Evolutionary conservation across 2,888 invertebrate genomes (phyloP).

Genomic region (Smittia aterrima): DNA sequence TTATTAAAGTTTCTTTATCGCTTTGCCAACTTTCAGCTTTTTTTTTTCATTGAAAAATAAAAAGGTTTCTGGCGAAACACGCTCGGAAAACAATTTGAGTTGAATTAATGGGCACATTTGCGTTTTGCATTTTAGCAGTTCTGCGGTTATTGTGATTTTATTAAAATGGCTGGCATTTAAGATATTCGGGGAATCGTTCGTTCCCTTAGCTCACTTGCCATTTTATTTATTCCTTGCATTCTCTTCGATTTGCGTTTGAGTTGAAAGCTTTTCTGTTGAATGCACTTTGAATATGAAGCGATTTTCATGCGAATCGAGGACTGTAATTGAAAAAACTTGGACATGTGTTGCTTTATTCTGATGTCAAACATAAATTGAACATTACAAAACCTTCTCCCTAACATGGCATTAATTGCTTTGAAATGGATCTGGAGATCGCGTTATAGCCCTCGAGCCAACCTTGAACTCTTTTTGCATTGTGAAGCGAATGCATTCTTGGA

Average conservation of each 20-base stretch:
- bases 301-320: not conserved
- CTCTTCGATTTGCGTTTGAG: not conserved
- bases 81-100: not conserved
- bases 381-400: not conserved
- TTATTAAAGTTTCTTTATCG: not conserved
- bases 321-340: not conserved
- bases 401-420: constrained; percentile 1
- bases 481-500: not conserved
- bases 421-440: not conserved
- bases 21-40: not conserved
- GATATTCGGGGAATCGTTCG: no score
- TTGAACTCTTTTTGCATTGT: constrained; percentile 5
- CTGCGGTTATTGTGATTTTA: not conserved
- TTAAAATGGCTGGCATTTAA: not conserved
- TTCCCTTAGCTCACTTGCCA: no score
- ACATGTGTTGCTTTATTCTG: constrained; percentile 1
- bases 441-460: not conserved
- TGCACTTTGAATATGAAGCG: constrained; percentile 9
- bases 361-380: constrained; percentile 20
- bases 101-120: constrained; percentile 8
- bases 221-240: constrained; percentile 3
- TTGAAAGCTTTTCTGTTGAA: not conserved
- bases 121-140: constrained; percentile 10
- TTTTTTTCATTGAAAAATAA: not conserved
- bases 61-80: constrained; percentile 5